These are phyloP conservation scores for Saccostrea glomerata DNA, from an alignment of 1,140 invertebrate species.

Conservation along the genomic window DNA sequence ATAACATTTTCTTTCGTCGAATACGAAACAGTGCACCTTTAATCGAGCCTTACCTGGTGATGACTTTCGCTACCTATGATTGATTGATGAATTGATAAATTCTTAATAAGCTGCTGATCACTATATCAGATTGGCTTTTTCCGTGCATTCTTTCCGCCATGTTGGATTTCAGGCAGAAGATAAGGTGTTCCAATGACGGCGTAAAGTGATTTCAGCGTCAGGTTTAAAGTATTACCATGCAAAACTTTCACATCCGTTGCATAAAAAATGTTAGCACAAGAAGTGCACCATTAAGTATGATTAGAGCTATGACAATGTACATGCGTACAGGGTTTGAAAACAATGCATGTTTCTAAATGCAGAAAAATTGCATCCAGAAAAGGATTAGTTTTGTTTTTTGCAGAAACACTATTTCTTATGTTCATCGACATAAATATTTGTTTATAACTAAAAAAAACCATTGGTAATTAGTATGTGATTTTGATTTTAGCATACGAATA, in stretches of 20 bases:
- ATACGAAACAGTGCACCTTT: not conserved
- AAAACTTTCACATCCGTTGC: not conserved
- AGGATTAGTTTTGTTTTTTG: too few relatives aligned
- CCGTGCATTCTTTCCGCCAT: not conserved
- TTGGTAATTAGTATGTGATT: too few relatives aligned
- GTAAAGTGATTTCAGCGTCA: not conserved
- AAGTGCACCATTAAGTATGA: too few relatives aligned
- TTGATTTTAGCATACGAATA: too few relatives aligned
- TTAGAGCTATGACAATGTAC: too few relatives aligned
- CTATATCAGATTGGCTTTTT: not conserved
- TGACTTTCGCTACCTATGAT: not conserved
- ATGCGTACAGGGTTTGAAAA: too few relatives aligned
- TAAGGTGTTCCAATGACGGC: not conserved
- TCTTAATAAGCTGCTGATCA: not conserved
- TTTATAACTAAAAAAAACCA: too few relatives aligned
- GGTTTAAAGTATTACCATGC: not conserved
- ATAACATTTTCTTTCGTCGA: not conserved
- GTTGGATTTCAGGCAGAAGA: not conserved
- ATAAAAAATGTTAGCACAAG: not conserved
- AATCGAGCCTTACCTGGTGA: not conserved
- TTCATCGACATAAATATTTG: too few relatives aligned
- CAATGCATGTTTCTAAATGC: too few relatives aligned
- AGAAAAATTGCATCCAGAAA: too few relatives aligned
- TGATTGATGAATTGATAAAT: conserved; percentile 20
- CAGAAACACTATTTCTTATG: too few relatives aligned